Evolutionary conservation across 2,113 vertebrate species (phyloP).

Genomic region (Pica pica): DNA sequence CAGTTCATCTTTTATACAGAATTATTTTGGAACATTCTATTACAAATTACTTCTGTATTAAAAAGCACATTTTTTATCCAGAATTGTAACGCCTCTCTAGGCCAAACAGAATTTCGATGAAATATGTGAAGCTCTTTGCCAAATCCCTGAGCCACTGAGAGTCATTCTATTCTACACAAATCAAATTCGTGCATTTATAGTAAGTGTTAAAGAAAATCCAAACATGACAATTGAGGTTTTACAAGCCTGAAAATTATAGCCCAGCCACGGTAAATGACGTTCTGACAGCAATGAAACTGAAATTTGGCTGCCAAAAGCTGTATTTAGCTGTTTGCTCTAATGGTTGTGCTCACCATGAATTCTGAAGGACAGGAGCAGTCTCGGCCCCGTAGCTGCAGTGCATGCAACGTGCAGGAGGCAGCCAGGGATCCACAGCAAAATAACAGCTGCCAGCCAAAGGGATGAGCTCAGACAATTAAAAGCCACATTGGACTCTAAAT

Average conservation of each 20-base stretch:
- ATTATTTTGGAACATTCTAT: background rate
- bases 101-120: background rate
- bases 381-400: rapidly evolving
- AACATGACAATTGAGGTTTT: slow-evolving; percentile 35
- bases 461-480: background rate
- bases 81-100: background rate
- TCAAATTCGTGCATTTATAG: slow-evolving; percentile 27
- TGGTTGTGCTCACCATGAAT: background rate
- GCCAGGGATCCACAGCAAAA: background rate
- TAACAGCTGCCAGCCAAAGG: background rate
- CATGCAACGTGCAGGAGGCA: rapidly evolving
- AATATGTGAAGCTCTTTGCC: background rate
- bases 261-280: background rate
- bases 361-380: background rate
- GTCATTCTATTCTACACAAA: slow-evolving; percentile 38
- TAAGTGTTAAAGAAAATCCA: slow-evolving; percentile 32
- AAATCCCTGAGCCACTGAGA: background rate
- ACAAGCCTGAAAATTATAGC: slow-evolving; percentile 39
- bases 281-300: slow-evolving; percentile 8
- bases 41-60: background rate
- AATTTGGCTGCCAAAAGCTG: background rate
- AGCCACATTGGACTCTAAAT: background rate
- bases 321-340: background rate
- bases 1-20: background rate
- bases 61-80: background rate